Evolutionary conservation across 1,140 invertebrate species (phyloP), one percentile per base, ranked within the genome.

Genomic region (Cardiocondyla obscurior): DNA sequence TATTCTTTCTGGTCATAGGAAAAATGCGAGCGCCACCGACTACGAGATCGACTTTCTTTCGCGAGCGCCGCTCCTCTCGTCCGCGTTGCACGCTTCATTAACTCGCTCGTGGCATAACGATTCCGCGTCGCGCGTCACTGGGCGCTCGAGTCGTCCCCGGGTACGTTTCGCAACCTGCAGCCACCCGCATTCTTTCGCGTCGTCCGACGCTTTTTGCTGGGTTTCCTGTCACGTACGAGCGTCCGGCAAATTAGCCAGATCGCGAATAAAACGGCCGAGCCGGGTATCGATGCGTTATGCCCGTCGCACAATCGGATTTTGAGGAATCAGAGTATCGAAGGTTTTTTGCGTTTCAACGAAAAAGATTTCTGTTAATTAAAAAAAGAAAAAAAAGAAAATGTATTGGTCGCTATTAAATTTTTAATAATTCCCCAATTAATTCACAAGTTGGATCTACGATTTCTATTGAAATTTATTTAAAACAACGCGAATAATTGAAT

Each of bases 21-120:
- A 62, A 76, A 33, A 28, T 62, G 14, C 30, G 14, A 14, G 7
- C n/a, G 62, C 60, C 36, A 10, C 22, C 33, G 73, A 76, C 46
- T 82, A 22, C 42, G 73, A 76, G 57, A 76, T 79, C 72, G 62
- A 49, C 39, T 30, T 58, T 67, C 30, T 19, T 33, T 46, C 39
- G 25, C 72, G 70, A 39, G 42, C 39, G 36, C 25, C 39, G 22
- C 73, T 82, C 30, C 7, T 16, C 55, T 72, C 67, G 55, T 44
- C 42, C 60, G 70, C 70, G 22, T n/a, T 12, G 36, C 46, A 77
- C 58, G 85, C 67, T 85, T 86, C 85, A 85, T 86, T 86, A 86
- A 76, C 82, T 67, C 22, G 25, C 42, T 60, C n/a, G 69, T 53
- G 42, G 55, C 39, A 55, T 36, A 55, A 69, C 69, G 79, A 82